Evolutionary conservation across 1,140 invertebrate genomes (phyloP), one percentile per base, ranked within the genome.

Genomic region (Rhagoletis zephyria): DNA sequence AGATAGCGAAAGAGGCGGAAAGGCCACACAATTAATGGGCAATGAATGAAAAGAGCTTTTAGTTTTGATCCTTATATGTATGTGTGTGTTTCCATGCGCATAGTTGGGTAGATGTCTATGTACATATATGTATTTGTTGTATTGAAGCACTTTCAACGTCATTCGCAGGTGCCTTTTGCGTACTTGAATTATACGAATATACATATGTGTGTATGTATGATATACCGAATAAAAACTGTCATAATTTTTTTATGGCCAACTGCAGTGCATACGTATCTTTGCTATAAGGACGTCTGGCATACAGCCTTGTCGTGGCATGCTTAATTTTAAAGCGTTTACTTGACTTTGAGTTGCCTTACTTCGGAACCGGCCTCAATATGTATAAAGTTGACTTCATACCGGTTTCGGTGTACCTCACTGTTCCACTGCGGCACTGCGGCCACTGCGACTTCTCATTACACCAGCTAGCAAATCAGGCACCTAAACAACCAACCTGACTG

Each of bases 291-390:
- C 74, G 74, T 59, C 74, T 56, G 10, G 74, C 74, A n/a, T 5
- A 30, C 74, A 81, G 48, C 74, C 74, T 81, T 56, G 74, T 56
- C 48, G 74, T 56, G 74, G 45, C 74, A 4, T 56, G 74, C 14
- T 81, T 81, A 81, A 30, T n/a, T 59, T 51, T 19, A 81, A 56
- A 67, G 74, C 10, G 14, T 81, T 56, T 81, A 40, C 74, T 81
- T 81, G 48, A 81, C n/a, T 81, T 81, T 81, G 45, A n/a, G 16
- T 81, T 81, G 48, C 45, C 14, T 74, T 74, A 74, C 45, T 7
- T 56, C 48, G 74, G n/a, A 81, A 81, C 74, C 74, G 74, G 74
- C 74, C 74, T 81, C 16, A 81, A 30, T 59, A 56, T 30, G 45
- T 59, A 56, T 30, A 56, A 59, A 81, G 48, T 59, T 81, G 74